These are phyloP conservation scores for Euleptes europaea DNA, from an alignment of 2,113 vertebrate species.

Conservation along the genomic window DNA sequence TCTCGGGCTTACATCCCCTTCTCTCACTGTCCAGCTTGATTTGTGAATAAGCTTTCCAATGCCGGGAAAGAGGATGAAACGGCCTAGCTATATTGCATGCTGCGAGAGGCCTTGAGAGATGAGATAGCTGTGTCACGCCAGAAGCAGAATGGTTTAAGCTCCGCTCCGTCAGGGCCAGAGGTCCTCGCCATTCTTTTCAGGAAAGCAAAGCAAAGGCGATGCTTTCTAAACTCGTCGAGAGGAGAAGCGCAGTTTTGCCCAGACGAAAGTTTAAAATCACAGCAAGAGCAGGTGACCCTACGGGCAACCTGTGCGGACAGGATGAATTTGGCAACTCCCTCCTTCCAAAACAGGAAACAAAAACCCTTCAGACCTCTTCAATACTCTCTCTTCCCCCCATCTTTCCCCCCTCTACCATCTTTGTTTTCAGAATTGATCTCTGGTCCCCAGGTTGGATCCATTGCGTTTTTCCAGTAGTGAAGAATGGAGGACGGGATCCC, in stretches of 20 bases:
- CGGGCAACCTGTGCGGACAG: constrained; percentile 21
- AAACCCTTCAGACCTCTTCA: too few species aligned
- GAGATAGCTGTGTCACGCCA: constrained; percentile 20
- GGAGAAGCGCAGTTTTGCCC: neutral
- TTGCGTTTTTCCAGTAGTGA: too few species aligned
- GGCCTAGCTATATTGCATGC: neutral
- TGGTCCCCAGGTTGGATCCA: too few species aligned
- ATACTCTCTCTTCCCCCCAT: neutral
- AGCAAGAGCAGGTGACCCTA: constrained; percentile 5
- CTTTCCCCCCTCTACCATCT: too few species aligned
- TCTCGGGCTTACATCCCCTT: rapidly evolving
- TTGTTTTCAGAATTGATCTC: too few species aligned
- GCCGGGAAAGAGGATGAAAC: neutral
- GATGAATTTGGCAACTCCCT: neutral
- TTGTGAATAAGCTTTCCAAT: neutral
- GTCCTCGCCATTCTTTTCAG: neutral
- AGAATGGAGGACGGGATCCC: too few species aligned
- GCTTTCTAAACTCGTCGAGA: constrained; percentile 28
- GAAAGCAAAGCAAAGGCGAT: neutral
- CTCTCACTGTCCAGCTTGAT: neutral
- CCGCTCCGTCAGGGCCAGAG: neutral
- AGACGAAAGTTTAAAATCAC: constrained; percentile 45
- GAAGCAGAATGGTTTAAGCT: neutral
- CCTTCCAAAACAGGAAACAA: neutral
- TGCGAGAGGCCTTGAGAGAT: rapidly evolving